Percentiles rank a stretch among this genome's conserved stretches.
phyloP scores from a whole-genome alignment of 2,113 vertebrate species.

The Loxodonta africana region DNA sequence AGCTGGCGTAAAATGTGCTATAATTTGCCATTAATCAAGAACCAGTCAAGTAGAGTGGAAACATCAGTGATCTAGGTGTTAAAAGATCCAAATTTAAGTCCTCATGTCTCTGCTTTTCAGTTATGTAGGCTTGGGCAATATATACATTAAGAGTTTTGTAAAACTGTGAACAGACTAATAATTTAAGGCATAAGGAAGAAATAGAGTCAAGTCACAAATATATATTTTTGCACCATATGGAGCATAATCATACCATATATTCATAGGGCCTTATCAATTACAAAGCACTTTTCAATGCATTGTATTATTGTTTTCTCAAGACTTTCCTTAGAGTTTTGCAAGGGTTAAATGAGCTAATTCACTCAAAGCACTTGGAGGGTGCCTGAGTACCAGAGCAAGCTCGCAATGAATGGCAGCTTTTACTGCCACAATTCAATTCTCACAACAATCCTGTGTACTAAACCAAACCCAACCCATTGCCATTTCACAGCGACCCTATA shows the following conservation, averaged over 20 bases:
- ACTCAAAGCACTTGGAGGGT: background rate
- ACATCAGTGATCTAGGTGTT: background rate
- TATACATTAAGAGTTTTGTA: background rate
- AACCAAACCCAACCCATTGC: too few relatives aligned
- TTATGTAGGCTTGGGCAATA: background rate
- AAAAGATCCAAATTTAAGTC: slow-evolving; percentile 1
- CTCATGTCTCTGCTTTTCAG: background rate
- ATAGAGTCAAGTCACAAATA: background rate
- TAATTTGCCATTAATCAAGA: background rate
- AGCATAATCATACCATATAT: background rate
- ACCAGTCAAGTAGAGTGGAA: background rate
- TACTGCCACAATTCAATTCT: background rate
- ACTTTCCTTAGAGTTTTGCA: background rate
- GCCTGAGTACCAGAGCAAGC: background rate
- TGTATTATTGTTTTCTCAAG: background rate
- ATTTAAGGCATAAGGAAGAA: background rate
- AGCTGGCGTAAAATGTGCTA: background rate
- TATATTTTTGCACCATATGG: background rate
- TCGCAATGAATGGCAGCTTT: rapidly evolving
- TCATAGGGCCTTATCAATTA: background rate
- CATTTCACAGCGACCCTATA: too few relatives aligned
- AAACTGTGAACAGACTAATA: background rate
- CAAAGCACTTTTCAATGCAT: background rate
- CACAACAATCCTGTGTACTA: background rate
- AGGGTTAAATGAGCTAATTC: background rate